Evolutionary conservation across 2,113 vertebrate species (phyloP).

Genomic region (Arvicanthis niloticus): DNA sequence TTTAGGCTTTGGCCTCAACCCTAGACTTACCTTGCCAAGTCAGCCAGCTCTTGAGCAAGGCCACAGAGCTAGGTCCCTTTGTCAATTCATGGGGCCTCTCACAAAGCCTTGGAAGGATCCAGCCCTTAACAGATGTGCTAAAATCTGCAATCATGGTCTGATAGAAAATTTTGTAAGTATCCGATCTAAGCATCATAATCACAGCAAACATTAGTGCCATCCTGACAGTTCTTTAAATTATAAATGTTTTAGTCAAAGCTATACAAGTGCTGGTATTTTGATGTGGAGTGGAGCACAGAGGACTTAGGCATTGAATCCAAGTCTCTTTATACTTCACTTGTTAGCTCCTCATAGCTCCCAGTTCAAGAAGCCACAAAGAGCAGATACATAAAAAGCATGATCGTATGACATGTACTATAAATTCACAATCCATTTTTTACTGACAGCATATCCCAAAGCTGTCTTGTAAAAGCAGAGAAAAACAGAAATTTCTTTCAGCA

Average conservation of each 20-base stretch:
- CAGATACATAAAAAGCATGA: neutral
- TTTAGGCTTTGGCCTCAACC: neutral
- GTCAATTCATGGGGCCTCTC: too few relatives aligned
- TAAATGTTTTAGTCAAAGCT: slow-evolving; percentile 39
- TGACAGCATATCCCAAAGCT: slow-evolving; percentile 23
- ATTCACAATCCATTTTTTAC: slow-evolving; percentile 39
- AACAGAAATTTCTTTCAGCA: slow-evolving; percentile 4
- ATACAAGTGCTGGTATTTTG: neutral
- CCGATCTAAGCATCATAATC: neutral
- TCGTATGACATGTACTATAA: slow-evolving; percentile 29
- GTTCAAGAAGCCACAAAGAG: slow-evolving; percentile 34
- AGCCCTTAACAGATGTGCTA: neutral
- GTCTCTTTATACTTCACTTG: neutral
- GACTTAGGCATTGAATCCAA: neutral
- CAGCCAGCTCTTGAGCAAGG: neutral
- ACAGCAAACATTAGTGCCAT: neutral
- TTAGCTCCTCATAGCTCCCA: neutral
- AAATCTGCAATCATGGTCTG: neutral
- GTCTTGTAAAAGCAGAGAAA: neutral
- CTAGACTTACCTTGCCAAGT: neutral
- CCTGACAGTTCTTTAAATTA: slow-evolving; percentile 23
- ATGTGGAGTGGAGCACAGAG: neutral
- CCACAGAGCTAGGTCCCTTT: neutral
- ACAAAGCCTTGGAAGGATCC: too few relatives aligned
- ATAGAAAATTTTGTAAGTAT: slow-evolving; percentile 50